Evolutionary conservation across 2,113 vertebrate species (phyloP).

Genomic region (Corvus moneduloides): DNA sequence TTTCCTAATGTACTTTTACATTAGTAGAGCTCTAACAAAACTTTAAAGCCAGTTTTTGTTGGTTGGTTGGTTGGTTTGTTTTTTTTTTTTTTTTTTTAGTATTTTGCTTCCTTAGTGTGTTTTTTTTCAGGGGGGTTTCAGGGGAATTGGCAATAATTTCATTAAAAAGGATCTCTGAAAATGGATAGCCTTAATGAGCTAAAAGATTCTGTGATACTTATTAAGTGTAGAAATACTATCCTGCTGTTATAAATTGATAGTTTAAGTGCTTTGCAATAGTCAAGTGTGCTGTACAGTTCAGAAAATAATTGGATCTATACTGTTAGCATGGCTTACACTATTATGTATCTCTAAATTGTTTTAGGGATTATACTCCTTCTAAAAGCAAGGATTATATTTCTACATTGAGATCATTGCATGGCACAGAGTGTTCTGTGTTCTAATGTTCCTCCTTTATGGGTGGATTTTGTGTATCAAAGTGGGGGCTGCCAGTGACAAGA

Average conservation of each 20-base stretch:
- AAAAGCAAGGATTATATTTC: conserved; percentile 26
- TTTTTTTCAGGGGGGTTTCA: neutral
- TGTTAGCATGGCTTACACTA: neutral
- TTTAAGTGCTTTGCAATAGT: neutral
- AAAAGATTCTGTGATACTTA: neutral
- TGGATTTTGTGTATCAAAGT: neutral
- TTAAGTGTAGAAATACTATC: neutral
- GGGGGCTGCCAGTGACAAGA: neutral
- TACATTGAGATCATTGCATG: neutral
- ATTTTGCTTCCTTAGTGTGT: neutral
- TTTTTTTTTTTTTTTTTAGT: neutral
- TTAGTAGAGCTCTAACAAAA: neutral
- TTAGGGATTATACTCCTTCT: neutral
- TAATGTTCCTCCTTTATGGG: neutral
- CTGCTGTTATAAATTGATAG: neutral
- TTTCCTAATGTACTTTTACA: neutral
- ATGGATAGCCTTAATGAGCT: neutral
- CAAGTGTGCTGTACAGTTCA: neutral
- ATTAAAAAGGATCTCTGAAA: neutral
- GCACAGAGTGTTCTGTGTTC: neutral
- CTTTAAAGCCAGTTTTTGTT: neutral
- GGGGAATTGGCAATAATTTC: neutral
- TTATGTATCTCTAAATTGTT: neutral
- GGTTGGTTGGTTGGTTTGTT: neutral
- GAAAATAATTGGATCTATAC: neutral